These are phyloP conservation scores for Stictocephala bisonia DNA, from an alignment of 2,888 invertebrate species.

Conservation along the genomic window DNA sequence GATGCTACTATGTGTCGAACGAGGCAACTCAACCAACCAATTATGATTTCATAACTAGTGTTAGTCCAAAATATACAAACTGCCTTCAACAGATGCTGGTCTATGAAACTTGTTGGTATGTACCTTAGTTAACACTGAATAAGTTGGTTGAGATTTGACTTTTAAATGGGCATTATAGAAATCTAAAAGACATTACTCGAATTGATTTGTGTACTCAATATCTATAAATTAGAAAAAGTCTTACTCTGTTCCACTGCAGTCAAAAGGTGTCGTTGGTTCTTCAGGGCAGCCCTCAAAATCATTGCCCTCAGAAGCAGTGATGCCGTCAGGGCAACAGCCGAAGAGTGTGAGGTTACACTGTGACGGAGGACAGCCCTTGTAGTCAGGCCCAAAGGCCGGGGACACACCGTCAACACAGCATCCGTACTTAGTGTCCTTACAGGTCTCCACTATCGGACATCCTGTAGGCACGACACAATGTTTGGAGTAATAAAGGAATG, in stretches of 20 bases:
- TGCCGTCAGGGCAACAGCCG: constrained; percentile 88
- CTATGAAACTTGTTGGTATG: too few relatives aligned
- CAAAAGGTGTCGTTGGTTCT: constrained; percentile 58
- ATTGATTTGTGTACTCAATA: too few relatives aligned
- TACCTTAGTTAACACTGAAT: too few relatives aligned
- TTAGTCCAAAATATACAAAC: too few relatives aligned
- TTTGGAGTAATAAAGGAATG: too few relatives aligned
- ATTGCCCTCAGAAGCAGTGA: constrained; percentile 82
- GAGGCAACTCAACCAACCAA: too few relatives aligned
- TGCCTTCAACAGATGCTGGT: too few relatives aligned
- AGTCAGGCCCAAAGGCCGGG: constrained; percentile 75
- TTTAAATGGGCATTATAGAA: too few relatives aligned
- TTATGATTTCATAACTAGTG: too few relatives aligned
- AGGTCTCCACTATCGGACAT: constrained; percentile 79
- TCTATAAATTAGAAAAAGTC: constrained; percentile 63
- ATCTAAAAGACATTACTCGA: too few relatives aligned
- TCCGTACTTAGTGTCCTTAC: constrained; percentile 78
- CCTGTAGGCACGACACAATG: constrained; percentile 64
- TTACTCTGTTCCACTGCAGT: constrained; percentile 62
- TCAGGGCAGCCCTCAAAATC: constrained; percentile 85
- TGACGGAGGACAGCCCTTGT: constrained; percentile 80
- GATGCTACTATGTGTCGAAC: too few relatives aligned
- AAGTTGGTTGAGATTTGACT: too few relatives aligned
- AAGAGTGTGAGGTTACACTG: constrained; percentile 82
- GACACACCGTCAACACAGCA: constrained; percentile 89